phyloP scores from a whole-genome alignment of 92 coral and sea anemone genomes.

The Blastomussa wellsi region DNA sequence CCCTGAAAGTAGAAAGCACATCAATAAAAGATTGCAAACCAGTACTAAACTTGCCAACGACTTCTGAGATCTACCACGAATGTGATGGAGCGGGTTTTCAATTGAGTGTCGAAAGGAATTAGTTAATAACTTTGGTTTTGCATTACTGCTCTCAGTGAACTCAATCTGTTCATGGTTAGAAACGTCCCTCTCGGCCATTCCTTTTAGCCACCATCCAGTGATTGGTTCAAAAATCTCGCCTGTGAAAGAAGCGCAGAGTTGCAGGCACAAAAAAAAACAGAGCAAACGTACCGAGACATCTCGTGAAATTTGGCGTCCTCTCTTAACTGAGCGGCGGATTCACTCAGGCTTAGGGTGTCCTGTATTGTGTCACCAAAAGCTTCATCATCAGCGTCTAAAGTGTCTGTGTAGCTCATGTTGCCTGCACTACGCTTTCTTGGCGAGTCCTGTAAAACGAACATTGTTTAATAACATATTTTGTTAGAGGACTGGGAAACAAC shows the following conservation, averaged over 20 bases:
- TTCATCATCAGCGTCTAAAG: constrained; percentile 45
- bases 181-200: too few species aligned
- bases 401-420: constrained; percentile 14
- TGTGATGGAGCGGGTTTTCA: too few species aligned
- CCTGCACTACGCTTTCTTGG: constrained; percentile 33
- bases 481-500: background rate
- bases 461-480: background rate
- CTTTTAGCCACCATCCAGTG: too few species aligned
- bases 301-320: constrained; percentile 77
- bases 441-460: constrained; percentile 23
- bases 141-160: too few species aligned
- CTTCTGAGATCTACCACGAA: too few species aligned
- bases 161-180: too few species aligned
- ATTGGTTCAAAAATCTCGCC: too few species aligned
- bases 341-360: constrained; percentile 39
- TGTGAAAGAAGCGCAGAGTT: background rate
- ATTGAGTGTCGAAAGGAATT: too few species aligned
- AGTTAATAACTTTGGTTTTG: too few species aligned
- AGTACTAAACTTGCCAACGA: background rate
- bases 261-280: background rate
- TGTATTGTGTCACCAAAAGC: constrained; percentile 45
- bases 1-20: constrained; percentile 44
- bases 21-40: background rate
- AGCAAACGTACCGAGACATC: constrained; percentile 71
- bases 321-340: constrained; percentile 23